phyloP scores from a whole-genome alignment of 2,888 invertebrate species.

The Notodonta dromedarius region DNA sequence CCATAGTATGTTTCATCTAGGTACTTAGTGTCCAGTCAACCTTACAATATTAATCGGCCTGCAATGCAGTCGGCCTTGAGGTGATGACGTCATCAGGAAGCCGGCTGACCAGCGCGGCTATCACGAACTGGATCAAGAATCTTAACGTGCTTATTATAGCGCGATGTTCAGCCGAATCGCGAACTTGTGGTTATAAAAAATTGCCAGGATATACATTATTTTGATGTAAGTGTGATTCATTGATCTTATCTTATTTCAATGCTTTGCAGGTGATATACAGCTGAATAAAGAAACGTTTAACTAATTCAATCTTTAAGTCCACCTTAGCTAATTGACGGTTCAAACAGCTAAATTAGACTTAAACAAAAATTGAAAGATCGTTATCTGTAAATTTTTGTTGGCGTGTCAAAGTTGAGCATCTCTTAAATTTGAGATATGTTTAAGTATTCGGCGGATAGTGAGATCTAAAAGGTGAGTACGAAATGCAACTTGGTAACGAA shows the following conservation, averaged over 20 bases:
- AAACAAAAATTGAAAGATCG: too few species aligned
- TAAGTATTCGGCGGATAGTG: too few species aligned
- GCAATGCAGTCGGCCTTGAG: slow-evolving; percentile 57
- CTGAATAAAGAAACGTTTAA: too few species aligned
- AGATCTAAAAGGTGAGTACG: not conserved
- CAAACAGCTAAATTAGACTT: too few species aligned
- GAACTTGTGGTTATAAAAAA: not conserved
- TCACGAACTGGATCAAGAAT: slow-evolving; percentile 46
- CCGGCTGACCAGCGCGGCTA: slow-evolving; percentile 50
- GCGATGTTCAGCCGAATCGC: not conserved
- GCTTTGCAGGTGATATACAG: not conserved
- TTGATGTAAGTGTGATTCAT: not conserved
- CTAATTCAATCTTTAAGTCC: too few species aligned
- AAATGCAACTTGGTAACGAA: not conserved
- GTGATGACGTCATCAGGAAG: slow-evolving; percentile 61
- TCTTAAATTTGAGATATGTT: too few species aligned
- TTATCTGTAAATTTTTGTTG: too few species aligned
- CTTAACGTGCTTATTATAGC: slow-evolving; percentile 3
- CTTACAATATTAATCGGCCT: slow-evolving; percentile 36
- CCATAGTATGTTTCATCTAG: slow-evolving; percentile 25
- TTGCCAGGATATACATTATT: not conserved
- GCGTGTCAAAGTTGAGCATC: too few species aligned
- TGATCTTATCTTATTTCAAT: not conserved
- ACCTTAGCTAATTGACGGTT: too few species aligned
- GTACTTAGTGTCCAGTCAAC: slow-evolving; percentile 24